Evolutionary conservation across 2,888 invertebrate species (phyloP).

Genomic region (Catocala sponsa): DNA sequence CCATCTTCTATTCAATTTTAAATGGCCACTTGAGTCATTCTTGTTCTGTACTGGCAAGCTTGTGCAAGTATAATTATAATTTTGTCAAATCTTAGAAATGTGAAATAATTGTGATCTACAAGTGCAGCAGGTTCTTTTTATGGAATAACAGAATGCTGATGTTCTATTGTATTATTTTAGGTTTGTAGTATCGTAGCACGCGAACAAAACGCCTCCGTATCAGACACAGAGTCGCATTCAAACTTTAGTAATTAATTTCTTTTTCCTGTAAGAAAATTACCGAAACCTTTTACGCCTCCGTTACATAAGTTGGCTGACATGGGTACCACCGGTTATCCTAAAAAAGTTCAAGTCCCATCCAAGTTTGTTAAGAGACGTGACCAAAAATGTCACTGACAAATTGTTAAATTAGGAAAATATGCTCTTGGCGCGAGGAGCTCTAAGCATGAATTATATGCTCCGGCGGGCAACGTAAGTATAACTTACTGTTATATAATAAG

Average conservation of each 20-base stretch:
- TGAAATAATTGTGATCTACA: too few relatives aligned
- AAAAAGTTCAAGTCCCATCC: slow-evolving; percentile 53
- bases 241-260: slow-evolving; percentile 67
- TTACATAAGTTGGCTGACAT: slow-evolving; percentile 51
- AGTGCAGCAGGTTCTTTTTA: too few relatives aligned
- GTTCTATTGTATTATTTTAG: neutral
- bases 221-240: slow-evolving; percentile 46
- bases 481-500: too few relatives aligned
- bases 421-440: neutral
- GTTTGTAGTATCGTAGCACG: neutral
- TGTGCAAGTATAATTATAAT: too few relatives aligned
- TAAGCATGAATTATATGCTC: slow-evolving; percentile 1
- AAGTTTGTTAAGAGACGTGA: slow-evolving; percentile 53
- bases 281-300: slow-evolving; percentile 54
- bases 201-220: slow-evolving; percentile 38
- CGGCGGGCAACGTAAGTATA: too few relatives aligned
- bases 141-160: too few relatives aligned
- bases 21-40: too few relatives aligned
- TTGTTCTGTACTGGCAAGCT: too few relatives aligned
- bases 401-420: slow-evolving; percentile 45
- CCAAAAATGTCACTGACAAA: slow-evolving; percentile 55
- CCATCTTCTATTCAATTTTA: too few relatives aligned
- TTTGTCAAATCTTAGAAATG: too few relatives aligned
- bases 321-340: slow-evolving; percentile 52
- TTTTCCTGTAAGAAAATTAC: slow-evolving; percentile 60